Percentiles rank a stretch among this genome's conserved stretches.
Evolutionary conservation across 2,888 invertebrate species (phyloP).

Genomic region (Tachystola acroxantha): DNA sequence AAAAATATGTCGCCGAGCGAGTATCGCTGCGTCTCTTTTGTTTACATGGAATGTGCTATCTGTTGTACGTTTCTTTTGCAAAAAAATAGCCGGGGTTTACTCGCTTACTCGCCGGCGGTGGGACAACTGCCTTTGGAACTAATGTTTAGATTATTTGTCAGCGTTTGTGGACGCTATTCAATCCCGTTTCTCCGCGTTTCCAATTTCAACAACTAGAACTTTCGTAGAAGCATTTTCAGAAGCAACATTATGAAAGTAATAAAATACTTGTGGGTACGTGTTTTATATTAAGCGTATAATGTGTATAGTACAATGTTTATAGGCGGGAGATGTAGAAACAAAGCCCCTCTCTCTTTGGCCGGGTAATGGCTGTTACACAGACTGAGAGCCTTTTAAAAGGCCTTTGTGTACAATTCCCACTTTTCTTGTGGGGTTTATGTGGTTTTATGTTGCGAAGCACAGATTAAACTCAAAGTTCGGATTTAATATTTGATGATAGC

Average conservation of each 20-base stretch:
- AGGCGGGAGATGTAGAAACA: slow-evolving; percentile 20
- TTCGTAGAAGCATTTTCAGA: slow-evolving; percentile 30
- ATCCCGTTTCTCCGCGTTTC: no score
- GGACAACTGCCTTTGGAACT: no score
- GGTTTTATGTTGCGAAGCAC: background rate
- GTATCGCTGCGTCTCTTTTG: no score
- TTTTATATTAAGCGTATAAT: slow-evolving; percentile 36
- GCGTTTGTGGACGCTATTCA: no score
- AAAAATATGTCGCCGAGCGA: no score
- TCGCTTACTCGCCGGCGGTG: no score
- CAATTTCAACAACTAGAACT: slow-evolving; percentile 23
- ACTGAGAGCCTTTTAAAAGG: slow-evolving; percentile 15
- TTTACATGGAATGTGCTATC: no score
- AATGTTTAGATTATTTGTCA: no score
- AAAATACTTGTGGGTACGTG: slow-evolving; percentile 27
- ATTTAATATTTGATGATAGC: no score
- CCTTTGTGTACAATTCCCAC: slow-evolving; percentile 9
- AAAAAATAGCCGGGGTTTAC: no score
- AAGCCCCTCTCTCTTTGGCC: slow-evolving; percentile 14
- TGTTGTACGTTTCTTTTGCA: no score
- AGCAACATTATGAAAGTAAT: slow-evolving; percentile 37
- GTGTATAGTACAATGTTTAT: slow-evolving; percentile 30
- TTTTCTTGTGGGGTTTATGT: slow-evolving; percentile 8
- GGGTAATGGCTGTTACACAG: slow-evolving; percentile 17
- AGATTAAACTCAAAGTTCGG: background rate